Percentiles rank a stretch among this genome's conserved stretches.
These are phyloP conservation scores for Tinamus major DNA, from an alignment of 2,797 vertebrate genomes.

Conservation along the genomic window DNA sequence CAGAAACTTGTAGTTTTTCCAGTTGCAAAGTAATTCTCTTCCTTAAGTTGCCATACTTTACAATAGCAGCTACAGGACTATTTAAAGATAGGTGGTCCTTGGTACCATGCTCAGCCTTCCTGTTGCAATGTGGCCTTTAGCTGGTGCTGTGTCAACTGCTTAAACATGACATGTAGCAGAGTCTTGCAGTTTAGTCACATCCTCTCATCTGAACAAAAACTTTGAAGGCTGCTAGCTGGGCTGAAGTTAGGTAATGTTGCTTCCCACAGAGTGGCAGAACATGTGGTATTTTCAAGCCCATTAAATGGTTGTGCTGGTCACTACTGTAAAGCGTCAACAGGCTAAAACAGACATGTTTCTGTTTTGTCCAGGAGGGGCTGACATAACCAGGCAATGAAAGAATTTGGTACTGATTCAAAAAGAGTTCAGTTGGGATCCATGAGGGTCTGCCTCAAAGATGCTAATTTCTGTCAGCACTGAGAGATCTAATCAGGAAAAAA, in stretches of 20 bases:
- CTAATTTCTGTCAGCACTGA: neutral
- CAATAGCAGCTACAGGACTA: neutral
- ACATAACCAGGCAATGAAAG: neutral
- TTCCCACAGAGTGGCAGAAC: neutral
- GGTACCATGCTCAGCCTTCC: neutral
- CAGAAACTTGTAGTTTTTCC: neutral
- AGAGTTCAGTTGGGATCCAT: neutral
- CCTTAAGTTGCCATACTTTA: neutral
- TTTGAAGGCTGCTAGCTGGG: neutral
- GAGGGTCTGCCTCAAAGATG: neutral
- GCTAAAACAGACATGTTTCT: neutral
- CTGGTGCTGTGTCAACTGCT: neutral
- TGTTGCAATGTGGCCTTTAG: neutral
- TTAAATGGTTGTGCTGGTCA: neutral
- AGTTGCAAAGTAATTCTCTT: accelerated
- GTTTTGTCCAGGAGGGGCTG: accelerated
- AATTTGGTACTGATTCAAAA: neutral
- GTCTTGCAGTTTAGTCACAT: neutral
- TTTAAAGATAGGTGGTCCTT: neutral
- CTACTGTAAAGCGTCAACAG: accelerated
- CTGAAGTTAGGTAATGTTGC: neutral
- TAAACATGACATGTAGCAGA: accelerated
- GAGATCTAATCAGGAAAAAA: neutral
- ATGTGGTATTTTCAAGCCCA: neutral
- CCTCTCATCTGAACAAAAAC: neutral